Conservation (phyloP, 2,797 vertebrate genomes). For the Mergus octosetaceus region DNA sequence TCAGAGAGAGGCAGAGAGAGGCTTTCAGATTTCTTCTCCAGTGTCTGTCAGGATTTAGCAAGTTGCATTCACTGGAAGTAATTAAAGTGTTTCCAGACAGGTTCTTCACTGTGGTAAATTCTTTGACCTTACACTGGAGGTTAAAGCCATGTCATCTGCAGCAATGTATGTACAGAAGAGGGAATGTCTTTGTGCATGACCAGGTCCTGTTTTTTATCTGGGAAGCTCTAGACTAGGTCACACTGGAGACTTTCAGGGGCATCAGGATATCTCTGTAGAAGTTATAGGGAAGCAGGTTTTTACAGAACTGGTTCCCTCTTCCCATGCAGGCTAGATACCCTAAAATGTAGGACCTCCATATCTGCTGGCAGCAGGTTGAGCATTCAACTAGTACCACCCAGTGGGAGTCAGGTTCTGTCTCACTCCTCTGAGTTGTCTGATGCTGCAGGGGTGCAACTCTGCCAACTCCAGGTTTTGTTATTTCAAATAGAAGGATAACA, state of each 20-base stretch:
- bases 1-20: too few relatives aligned
- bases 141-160: background rate
- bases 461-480: background rate
- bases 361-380: background rate
- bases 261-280: background rate
- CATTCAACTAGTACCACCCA: background rate
- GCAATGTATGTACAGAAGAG: background rate
- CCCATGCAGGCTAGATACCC: background rate
- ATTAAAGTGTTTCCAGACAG: background rate
- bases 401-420: background rate
- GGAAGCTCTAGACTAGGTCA: background rate
- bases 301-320: background rate
- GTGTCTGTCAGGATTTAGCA: background rate
- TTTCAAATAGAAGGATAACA: background rate
- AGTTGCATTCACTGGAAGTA: background rate
- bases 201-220: background rate
- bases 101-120: background rate
- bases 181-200: background rate
- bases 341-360: background rate
- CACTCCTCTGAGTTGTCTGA: background rate
- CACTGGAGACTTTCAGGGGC: background rate
- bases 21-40: background rate
- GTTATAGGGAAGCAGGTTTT: background rate
- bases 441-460: background rate
- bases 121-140: background rate